phyloP scores from a whole-genome alignment of 2,113 vertebrate species.

The Lepus americanus region DNA sequence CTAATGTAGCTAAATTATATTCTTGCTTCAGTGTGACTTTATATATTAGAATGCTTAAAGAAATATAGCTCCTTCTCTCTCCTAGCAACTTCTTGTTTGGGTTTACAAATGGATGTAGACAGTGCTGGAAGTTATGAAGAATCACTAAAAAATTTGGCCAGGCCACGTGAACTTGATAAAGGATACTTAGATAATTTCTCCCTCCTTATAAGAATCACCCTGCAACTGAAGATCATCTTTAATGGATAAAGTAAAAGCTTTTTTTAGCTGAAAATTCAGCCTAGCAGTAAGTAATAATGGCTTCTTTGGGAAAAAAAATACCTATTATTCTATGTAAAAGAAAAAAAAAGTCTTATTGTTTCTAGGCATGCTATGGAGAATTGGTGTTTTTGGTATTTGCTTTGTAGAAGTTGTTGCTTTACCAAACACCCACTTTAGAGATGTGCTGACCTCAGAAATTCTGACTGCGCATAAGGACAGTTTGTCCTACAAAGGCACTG shows the following conservation, averaged over 20 bases:
- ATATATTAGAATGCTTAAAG: slow-evolving; percentile 38
- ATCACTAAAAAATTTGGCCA: slow-evolving; percentile 29
- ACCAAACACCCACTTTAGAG: neutral
- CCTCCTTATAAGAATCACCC: neutral
- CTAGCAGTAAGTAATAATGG: neutral
- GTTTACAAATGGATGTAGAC: slow-evolving; percentile 22
- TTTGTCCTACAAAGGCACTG: neutral
- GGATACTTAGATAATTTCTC: neutral
- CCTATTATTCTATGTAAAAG: neutral
- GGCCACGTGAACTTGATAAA: neutral
- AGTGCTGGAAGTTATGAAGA: slow-evolving; percentile 27
- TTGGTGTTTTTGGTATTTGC: neutral
- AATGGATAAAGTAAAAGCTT: neutral
- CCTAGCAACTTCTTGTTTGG: slow-evolving; percentile 16
- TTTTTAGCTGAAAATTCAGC: slow-evolving; percentile 45
- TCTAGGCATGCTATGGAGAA: slow-evolving; percentile 12
- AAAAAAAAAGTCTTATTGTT: neutral
- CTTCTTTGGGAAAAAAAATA: neutral
- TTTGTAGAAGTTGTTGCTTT: slow-evolving; percentile 6
- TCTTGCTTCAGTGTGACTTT: slow-evolving; percentile 43
- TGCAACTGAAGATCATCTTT: slow-evolving; percentile 4
- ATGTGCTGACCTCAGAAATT: neutral
- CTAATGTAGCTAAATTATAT: slow-evolving; percentile 48
- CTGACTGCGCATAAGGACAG: neutral
- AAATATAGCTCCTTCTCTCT: slow-evolving; percentile 54